Conservation (phyloP, 2,113 vertebrate species). For the Apodemus sylvaticus region DNA sequence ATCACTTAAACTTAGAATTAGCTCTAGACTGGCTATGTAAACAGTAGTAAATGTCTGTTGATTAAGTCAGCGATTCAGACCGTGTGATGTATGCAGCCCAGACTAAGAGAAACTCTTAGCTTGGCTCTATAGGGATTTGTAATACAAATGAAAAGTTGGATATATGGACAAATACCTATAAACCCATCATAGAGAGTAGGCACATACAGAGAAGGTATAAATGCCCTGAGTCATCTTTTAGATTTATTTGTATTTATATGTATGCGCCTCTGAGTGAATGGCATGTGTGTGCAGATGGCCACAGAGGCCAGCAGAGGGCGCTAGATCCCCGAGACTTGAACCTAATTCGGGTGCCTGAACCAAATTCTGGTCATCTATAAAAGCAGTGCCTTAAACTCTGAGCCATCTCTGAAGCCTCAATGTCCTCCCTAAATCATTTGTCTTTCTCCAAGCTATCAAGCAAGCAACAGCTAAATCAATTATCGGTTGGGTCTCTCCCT, state of each 20-base stretch:
- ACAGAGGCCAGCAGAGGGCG: not conserved
- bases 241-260: not conserved
- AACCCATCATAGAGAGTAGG: not conserved
- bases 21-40: not conserved
- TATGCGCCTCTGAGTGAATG: not conserved
- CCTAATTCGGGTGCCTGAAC: not conserved
- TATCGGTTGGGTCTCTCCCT: not conserved
- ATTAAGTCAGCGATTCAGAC: not conserved
- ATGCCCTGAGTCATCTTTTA: not conserved
- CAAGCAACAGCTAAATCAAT: not conserved
- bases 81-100: not conserved
- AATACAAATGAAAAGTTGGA: not conserved
- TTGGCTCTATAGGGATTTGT: not conserved
- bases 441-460: not conserved
- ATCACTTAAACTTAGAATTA: constrained; percentile 7
- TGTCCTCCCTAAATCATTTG: not conserved
- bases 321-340: not conserved
- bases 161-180: not conserved
- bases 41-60: not conserved
- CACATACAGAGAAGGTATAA: not conserved
- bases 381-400: not conserved
- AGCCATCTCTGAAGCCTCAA: not conserved
- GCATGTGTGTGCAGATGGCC: not conserved
- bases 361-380: not conserved
- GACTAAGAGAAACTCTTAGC: constrained; percentile 16